Base-by-base conservation (phyloP, 2,888 invertebrate genomes). In the Galerucella nymphaeae region DNA sequence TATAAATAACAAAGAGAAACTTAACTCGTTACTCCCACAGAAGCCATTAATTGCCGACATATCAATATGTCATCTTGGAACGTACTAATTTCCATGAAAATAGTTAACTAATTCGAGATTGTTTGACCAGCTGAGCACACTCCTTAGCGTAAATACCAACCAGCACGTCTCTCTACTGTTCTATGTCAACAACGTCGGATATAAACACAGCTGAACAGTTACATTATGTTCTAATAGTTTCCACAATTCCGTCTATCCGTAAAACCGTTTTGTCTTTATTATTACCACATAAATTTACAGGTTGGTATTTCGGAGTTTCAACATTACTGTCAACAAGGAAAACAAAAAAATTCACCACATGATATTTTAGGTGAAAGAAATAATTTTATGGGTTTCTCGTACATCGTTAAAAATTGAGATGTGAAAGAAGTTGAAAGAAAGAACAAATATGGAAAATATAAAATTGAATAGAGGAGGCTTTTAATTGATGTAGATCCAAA, bases 61-160 rank as follows among this genome's bases (percentile, higher is more conserved):
- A 70, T 70, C 70, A 70, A 70, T 63, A 63, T 70, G 70, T 64
- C 70, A 70, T 70, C 48, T 64, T 10, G 59, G 41, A 57, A 63
- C 57, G 57, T 64, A 70, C 63, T 70, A 70, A 70, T 70, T 70
- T 70, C 63, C 63, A 64, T 70, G 57, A 69, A 65, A 73, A 66
- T 73, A 70, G 62, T 55, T 55, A 41, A 73, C 70, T 70, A 70
- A 73, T 71, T 78, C 73, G 75, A 74, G 76, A 61, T 75, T 79
- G 77, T 81, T 79, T 80, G 80, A 79, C 80, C 83, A 83, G 83
- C 83, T 83, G 83, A 82, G 80, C 81, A 80, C 80, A 82, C 83
- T 81, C 81, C 80, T 80, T 79, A 79, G 80, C 80, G 79, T 80
- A 83, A 83, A 83, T 80, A 83, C 76, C 66, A 74, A 76, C 77